These are phyloP conservation scores for Drosophila ezoana DNA, from an alignment of 2,888 invertebrate genomes.

Conservation along the genomic window DNA sequence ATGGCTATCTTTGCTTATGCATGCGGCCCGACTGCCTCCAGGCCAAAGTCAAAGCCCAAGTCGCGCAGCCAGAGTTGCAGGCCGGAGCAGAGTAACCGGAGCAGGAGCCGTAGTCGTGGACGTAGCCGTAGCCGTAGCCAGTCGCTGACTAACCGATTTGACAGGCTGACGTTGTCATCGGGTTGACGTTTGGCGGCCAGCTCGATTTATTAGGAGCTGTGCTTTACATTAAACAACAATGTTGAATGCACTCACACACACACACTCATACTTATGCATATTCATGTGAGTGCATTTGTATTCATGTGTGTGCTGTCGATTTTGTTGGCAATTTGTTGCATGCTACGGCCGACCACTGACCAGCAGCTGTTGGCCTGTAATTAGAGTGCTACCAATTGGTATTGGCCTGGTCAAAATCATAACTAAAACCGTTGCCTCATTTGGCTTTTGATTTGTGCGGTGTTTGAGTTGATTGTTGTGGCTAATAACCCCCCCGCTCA, in stretches of 20 bases:
- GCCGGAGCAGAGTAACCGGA: neutral
- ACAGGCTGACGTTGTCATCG: slow-evolving; percentile 42
- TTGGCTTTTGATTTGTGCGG: slow-evolving; percentile 48
- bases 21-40: slow-evolving; percentile 52
- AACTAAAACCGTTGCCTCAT: slow-evolving; percentile 37
- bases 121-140: slow-evolving; percentile 3
- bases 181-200: slow-evolving; percentile 39
- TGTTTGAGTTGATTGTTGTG: slow-evolving; percentile 52
- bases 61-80: neutral
- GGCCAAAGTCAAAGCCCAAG: slow-evolving; percentile 4
- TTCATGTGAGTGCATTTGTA: neutral
- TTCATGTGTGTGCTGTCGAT: slow-evolving; percentile 6
- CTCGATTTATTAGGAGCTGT: slow-evolving; percentile 49
- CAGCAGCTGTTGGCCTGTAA: slow-evolving; percentile 43
- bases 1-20: slow-evolving; percentile 77
- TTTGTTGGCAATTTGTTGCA: slow-evolving; percentile 55
- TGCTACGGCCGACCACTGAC: slow-evolving; percentile 39
- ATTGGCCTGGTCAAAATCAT: slow-evolving; percentile 47
- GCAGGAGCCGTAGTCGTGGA: neutral
- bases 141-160: slow-evolving; percentile 34
- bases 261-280: neutral
- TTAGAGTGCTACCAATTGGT: slow-evolving; percentile 52
- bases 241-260: slow-evolving; percentile 1
- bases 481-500: slow-evolving; percentile 21
- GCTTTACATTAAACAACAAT: slow-evolving; percentile 27